phyloP scores from a whole-genome alignment of 2,888 invertebrate genomes.

The Thymelicus sylvestris region DNA sequence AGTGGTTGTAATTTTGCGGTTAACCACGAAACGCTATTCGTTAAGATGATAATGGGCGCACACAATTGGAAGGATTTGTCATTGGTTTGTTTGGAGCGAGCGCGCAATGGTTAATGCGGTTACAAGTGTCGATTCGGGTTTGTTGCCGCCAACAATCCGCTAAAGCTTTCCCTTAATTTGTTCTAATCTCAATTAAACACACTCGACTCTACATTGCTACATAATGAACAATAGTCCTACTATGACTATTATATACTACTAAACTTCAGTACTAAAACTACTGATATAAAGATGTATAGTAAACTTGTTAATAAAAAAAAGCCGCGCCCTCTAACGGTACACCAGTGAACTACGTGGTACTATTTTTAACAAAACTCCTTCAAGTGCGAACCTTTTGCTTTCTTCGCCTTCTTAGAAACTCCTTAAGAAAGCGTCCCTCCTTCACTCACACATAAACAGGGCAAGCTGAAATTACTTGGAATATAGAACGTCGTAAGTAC shows the following conservation, averaged over 20 bases:
- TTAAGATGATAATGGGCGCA: constrained; percentile 77
- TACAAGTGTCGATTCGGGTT: constrained; percentile 50
- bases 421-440: constrained; percentile 72
- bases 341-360: constrained; percentile 58
- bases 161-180: constrained; percentile 16
- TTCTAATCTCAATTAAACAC: constrained; percentile 25
- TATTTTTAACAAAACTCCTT: constrained; percentile 78
- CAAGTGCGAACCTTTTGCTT: constrained; percentile 80
- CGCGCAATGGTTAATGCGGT: constrained; percentile 52
- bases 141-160: constrained; percentile 41
- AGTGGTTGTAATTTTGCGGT: constrained; percentile 75
- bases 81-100: constrained; percentile 59
- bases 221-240: neutral
- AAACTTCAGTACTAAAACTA: neutral
- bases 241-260: neutral
- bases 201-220: neutral
- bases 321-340: constrained; percentile 70
- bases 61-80: constrained; percentile 70
- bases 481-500: constrained; percentile 52
- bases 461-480: constrained; percentile 41
- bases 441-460: constrained; percentile 57
- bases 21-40: constrained; percentile 81
- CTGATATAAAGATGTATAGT: neutral
- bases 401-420: constrained; percentile 82
- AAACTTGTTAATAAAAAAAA: constrained; percentile 17